phyloP scores from a whole-genome alignment of 1,140 invertebrate genomes.

The Whitmania pigra region DNA sequence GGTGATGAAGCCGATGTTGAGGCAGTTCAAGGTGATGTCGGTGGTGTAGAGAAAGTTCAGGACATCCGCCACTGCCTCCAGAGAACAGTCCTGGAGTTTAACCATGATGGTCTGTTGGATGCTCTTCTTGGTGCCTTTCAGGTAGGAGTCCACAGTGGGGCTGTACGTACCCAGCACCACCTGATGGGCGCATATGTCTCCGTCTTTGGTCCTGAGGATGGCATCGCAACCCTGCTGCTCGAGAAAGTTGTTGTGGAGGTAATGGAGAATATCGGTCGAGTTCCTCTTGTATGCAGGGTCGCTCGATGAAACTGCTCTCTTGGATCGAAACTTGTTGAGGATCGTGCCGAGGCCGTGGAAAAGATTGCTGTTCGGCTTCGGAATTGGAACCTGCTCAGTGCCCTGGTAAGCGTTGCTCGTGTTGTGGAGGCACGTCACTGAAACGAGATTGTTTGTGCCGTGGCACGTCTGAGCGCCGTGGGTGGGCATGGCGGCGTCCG shows the following conservation, averaged over 20 bases:
- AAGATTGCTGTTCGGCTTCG: too few relatives aligned
- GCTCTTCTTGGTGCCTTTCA: constrained; percentile 10
- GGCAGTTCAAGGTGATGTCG: constrained; percentile 23
- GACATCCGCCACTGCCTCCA: constrained; percentile 21
- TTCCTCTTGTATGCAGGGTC: not conserved
- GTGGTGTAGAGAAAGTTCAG: constrained; percentile 26
- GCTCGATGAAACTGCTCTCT: not conserved
- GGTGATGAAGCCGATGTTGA: constrained; percentile 21
- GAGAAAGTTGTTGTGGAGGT: constrained; percentile 20
- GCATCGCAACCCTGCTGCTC: constrained; percentile 25
- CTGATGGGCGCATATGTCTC: constrained; percentile 25
- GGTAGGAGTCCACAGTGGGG: constrained; percentile 19
- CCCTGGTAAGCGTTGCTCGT: too few relatives aligned
- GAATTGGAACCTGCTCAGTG: too few relatives aligned
- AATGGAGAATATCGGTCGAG: constrained; percentile 20
- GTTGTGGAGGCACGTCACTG: too few relatives aligned
- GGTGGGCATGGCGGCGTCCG: too few relatives aligned
- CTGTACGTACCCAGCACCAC: constrained; percentile 25
- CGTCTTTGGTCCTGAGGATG: constrained; percentile 16
- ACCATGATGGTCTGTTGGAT: constrained; percentile 18
- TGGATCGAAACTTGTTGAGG: constrained; percentile 4
- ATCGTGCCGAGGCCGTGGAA: not conserved
- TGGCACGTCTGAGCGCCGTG: too few relatives aligned
- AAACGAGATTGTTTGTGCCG: too few relatives aligned
- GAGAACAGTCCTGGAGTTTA: constrained; percentile 21